Percentiles rank a stretch among this genome's conserved stretches.
Evolutionary conservation across 2,113 vertebrate genomes (phyloP).

Genomic region (Setophaga kirtlandii): DNA sequence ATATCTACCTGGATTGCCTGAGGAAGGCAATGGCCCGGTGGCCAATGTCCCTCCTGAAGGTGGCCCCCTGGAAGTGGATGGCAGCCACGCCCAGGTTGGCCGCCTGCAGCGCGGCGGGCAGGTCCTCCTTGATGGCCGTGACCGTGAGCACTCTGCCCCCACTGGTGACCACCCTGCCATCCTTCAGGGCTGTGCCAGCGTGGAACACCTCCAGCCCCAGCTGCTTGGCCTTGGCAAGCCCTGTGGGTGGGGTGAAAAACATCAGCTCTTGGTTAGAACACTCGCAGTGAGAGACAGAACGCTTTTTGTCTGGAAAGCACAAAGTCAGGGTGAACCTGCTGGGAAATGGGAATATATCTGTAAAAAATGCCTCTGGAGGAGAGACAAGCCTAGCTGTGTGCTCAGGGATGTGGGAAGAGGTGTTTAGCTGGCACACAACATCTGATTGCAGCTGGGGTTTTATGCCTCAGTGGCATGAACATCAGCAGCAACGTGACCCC

Average conservation of each 20-base stretch:
- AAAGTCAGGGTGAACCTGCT: neutral
- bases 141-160: slow-evolving; percentile 91
- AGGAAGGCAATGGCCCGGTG: slow-evolving; percentile 85
- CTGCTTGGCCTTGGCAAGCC: slow-evolving; percentile 78
- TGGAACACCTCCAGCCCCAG: slow-evolving; percentile 91
- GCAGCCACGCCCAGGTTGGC: slow-evolving; percentile 83
- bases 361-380: neutral
- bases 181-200: slow-evolving; percentile 84
- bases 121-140: slow-evolving; percentile 79
- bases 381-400: neutral
- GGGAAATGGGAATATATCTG: neutral
- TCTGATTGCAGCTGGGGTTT: neutral
- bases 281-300: accelerated
- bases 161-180: slow-evolving; percentile 82
- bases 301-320: neutral
- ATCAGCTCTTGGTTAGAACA: neutral
- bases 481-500: neutral
- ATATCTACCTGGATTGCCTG: slow-evolving; percentile 81
- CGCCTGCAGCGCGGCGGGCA: slow-evolving; percentile 78
- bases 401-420: neutral
- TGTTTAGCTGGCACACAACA: neutral
- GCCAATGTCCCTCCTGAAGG: slow-evolving; percentile 89
- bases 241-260: slow-evolving; percentile 54
- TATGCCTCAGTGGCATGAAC: neutral
- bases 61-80: slow-evolving; percentile 84